These are phyloP conservation scores for Festucalex cinctus DNA, from an alignment of 2,113 vertebrate genomes.

Conservation along the genomic window DNA sequence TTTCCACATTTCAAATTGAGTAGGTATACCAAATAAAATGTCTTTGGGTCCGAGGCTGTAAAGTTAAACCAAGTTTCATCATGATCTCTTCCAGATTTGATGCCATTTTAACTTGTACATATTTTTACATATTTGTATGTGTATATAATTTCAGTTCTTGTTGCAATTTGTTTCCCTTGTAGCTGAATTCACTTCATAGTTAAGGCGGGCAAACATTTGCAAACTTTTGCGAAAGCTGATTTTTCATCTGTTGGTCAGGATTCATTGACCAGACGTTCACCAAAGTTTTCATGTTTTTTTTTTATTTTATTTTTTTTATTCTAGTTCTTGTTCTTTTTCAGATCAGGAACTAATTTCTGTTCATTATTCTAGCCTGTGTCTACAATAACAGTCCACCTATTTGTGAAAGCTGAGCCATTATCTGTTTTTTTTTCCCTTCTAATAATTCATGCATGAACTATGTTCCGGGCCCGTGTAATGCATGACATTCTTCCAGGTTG, in stretches of 20 bases:
- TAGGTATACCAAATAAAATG: neutral
- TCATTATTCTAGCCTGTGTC: neutral
- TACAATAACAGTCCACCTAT: constrained; percentile 24
- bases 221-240: too few species aligned
- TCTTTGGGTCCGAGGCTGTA: neutral
- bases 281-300: too few species aligned
- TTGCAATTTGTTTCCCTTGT: too few species aligned
- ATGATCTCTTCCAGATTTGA: neutral
- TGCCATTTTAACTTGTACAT: neutral
- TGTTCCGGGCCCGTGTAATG: constrained; percentile 67
- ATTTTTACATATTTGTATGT: too few species aligned
- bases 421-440: constrained; percentile 13
- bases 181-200: too few species aligned
- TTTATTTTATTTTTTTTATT: too few species aligned
- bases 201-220: too few species aligned
- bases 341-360: neutral
- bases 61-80: neutral
- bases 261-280: too few species aligned
- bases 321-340: too few species aligned
- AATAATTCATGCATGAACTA: constrained; percentile 62
- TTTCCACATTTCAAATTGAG: neutral
- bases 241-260: too few species aligned
- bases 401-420: constrained; percentile 32
- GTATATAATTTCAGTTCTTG: too few species aligned
- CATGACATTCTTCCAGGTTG: constrained; percentile 77